A percentile compares a stretch with the other conserved stretches of the same genome.
Evolutionary conservation across 2,888 invertebrate species (phyloP).

Genomic region (Lepidocyrtinus sp.): DNA sequence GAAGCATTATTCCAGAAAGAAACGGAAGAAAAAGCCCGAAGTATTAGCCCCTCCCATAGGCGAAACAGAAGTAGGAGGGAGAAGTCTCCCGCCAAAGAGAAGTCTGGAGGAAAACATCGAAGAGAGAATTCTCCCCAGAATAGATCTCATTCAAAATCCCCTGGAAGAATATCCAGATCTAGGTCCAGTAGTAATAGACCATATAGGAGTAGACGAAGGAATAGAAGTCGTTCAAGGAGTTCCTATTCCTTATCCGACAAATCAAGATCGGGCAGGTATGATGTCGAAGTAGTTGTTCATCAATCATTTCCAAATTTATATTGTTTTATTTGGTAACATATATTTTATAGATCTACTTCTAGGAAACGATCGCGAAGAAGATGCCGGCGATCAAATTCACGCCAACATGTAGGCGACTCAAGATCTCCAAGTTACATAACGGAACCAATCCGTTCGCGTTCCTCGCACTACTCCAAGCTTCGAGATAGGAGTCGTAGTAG

Average conservation of each 20-base stretch:
- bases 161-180: conserved; percentile 28
- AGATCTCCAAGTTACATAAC: conserved; percentile 53
- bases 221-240: conserved; percentile 48
- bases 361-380: conserved; percentile 37
- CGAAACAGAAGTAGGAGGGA: conserved; percentile 34
- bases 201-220: conserved; percentile 34
- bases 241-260: conserved; percentile 45
- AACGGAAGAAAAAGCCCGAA: conserved; percentile 33
- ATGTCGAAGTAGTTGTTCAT: background rate
- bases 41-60: conserved; percentile 32
- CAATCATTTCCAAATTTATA: background rate
- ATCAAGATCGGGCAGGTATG: no score
- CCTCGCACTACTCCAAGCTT: conserved; percentile 51
- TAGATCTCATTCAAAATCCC: conserved; percentile 54
- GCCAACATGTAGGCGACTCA: conserved; percentile 44
- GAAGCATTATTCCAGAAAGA: conserved; percentile 54
- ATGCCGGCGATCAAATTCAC: conserved; percentile 36
- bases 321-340: conserved; percentile 1
- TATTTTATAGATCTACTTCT: conserved; percentile 38
- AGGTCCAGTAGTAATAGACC: conserved; percentile 36
- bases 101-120: conserved; percentile 26
- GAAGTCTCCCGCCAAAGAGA: conserved; percentile 33
- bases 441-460: conserved; percentile 50
- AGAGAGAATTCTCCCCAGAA: conserved; percentile 31
- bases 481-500: conserved; percentile 47